Base-by-base conservation (phyloP, 2,888 invertebrate species). In the Epiblema foenella region DNA sequence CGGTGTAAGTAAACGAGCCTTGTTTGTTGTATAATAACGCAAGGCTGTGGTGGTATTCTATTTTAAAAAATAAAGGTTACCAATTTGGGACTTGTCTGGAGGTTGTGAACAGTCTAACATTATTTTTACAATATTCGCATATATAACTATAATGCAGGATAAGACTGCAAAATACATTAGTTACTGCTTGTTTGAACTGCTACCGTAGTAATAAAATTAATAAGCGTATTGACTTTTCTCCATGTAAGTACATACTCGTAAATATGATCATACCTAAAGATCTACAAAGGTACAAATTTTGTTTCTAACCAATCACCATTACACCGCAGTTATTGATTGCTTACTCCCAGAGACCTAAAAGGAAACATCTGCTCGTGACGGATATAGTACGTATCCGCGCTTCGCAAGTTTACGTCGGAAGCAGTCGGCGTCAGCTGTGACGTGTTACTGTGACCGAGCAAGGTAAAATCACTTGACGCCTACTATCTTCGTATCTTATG, bases 291-390 rank as follows among this genome's bases (percentile, higher is more conserved):
- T 46, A 11, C n/a, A 18, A 18, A 58, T 39, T 18, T 18, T 0
- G 58, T 17, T 39, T 12, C 39, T 39, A 39, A n/a, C 18, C 58
- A 20, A 39, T 15, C 15, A 11, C 60, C 29, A 57, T 15, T 59
- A 12, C 39, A 18, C 18, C 29, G 8, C 12, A 12, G 62, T 62
- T 62, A 51, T 62, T 62, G 62, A 52, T 51, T 63, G 51, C 51
- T 63, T 37, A 52, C 37, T 52, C 51, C 51, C 37, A 51, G 12
- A 51, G 73, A 74, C 76, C 75, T 68, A 64, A 66, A 78, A 74
- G 76, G 77, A 78, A 81, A 79, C 80, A 80, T 82, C 79, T 84
- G 80, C 66, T 71, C 51, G 63, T 57, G 72, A 60, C 73, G 65
- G 75, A 68, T 67, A 63, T 49, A 49, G 54, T 46, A 65, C 20